Evolutionary conservation across 2,888 invertebrate genomes (phyloP).

Genomic region (Melanostoma scalare): DNA sequence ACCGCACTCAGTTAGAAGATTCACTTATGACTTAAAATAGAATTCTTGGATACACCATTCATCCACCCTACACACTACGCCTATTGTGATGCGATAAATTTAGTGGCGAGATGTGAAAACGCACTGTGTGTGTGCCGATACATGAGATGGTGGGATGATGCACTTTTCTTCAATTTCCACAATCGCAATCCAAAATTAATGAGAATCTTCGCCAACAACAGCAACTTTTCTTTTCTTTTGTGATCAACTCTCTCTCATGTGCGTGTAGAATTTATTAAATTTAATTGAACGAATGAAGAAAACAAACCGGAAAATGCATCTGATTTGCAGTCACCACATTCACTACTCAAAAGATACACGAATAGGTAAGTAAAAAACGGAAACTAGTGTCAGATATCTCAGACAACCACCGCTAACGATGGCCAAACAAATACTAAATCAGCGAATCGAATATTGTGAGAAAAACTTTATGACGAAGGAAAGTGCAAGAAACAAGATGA

Average conservation of each 20-base stretch:
- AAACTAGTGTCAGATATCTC: constrained; percentile 24
- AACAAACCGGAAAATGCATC: constrained; percentile 52
- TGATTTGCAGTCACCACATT: constrained; percentile 20
- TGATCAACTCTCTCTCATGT: constrained; percentile 13
- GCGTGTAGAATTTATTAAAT: constrained; percentile 3
- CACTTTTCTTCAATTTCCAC: neutral
- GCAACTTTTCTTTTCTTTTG: constrained; percentile 1
- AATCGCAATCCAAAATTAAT: neutral
- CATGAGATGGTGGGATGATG: constrained; percentile 18
- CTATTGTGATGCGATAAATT: constrained; percentile 42
- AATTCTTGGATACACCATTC: constrained; percentile 35
- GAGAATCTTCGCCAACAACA: neutral
- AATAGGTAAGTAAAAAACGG: constrained; percentile 4
- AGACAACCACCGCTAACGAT: constrained; percentile 79
- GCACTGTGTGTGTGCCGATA: constrained; percentile 38
- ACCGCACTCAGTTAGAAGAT: constrained; percentile 48
- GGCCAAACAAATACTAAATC: constrained; percentile 81
- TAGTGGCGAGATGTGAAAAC: constrained; percentile 41
- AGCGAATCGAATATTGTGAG: constrained; percentile 64
- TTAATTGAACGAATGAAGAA: constrained; percentile 1
- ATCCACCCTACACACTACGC: constrained; percentile 8
- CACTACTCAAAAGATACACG: constrained; percentile 16
- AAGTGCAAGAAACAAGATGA: constrained; percentile 60
- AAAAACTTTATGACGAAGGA: constrained; percentile 56
- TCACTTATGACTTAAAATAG: constrained; percentile 52